Evolutionary conservation across 2,113 vertebrate genomes (phyloP), one percentile per base, ranked within the genome.

Genomic region (Camarhynchus parvulus): DNA sequence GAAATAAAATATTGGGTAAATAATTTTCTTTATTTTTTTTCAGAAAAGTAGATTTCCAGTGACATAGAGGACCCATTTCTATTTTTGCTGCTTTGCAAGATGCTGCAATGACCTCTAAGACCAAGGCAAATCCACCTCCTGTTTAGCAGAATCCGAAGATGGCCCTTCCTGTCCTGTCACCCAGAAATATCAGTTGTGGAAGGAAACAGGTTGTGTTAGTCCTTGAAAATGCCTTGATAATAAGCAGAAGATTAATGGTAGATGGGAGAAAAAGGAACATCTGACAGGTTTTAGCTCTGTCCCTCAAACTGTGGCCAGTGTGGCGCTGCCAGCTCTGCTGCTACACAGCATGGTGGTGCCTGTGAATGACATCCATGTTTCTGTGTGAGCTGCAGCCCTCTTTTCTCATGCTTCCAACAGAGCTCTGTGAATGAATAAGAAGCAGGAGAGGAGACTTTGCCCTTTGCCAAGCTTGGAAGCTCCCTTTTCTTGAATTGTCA

Each of bases 381-480:
- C 61, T 25, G 4, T 37, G 49, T 27, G 37, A 87, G 61, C 70
- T 52, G 22, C 75, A 76, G 21, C n/a, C 41, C 53, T 79, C 41
- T 22, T 28, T 76, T 62, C 58, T 85, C 50, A 6, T 17, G 59
- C 59, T 66, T 90, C 75, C 61, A 80, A 46, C 37, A 69, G 31
- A 50, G 4, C 67, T 42, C 17, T 62, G 35, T 83, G 80, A 70
- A 62, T 30, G n/a, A 77, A 55, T 12, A 75, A 50, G 42, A 83
- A n/a, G 49, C 69, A 86, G 25, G 33, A 90, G 27, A 82, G 24
- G 19, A 83, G 37, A 78, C 27, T 67, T 50, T 5, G 82, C 33
- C 33, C 59, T 95, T 69, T 87, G 59, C 53, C 85, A 92, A 70
- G 72, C 78, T 63, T 85, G 63, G 75, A 92, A 94, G 42, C n/a